Percentiles rank a stretch among this genome's conserved stretches.
phyloP scores from a whole-genome alignment of 2,113 vertebrate species.

The Engystomops pustulosus region DNA sequence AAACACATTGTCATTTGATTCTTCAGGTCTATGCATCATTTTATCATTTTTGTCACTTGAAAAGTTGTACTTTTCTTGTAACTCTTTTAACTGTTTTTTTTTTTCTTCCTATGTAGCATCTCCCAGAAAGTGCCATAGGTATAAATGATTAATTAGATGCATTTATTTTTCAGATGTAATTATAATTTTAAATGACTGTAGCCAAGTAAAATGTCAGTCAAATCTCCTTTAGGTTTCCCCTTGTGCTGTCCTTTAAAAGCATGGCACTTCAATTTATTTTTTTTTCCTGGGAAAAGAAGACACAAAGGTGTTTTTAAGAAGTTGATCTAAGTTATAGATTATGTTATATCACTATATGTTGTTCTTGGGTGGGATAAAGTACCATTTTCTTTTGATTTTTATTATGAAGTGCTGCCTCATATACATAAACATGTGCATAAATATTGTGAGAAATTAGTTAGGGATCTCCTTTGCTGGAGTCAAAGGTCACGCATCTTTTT shows the following conservation, averaged over 20 bases:
- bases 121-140: constrained; percentile 20
- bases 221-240: constrained; percentile 8
- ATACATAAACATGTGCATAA: no score
- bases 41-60: neutral
- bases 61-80: neutral
- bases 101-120: neutral
- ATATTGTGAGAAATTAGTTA: no score
- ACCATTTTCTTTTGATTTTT: no score
- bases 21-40: neutral
- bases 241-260: constrained; percentile 29
- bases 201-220: constrained; percentile 45
- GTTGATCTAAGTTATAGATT: no score
- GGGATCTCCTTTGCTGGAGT: no score
- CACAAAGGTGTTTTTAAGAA: no score
- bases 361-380: no score
- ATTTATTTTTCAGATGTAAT: constrained; percentile 56
- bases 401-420: no score
- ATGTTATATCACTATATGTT: no score
- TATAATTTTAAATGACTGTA: constrained; percentile 43
- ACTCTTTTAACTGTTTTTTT: neutral
- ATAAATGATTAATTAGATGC: constrained; percentile 49
- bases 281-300: no score
- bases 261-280: neutral
- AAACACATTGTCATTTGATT: neutral
- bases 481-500: no score